Percentiles rank a stretch among this genome's conserved stretches.
These are phyloP conservation scores for Tetramorium simillimum DNA, from an alignment of 1,140 invertebrate species.

Conservation along the genomic window DNA sequence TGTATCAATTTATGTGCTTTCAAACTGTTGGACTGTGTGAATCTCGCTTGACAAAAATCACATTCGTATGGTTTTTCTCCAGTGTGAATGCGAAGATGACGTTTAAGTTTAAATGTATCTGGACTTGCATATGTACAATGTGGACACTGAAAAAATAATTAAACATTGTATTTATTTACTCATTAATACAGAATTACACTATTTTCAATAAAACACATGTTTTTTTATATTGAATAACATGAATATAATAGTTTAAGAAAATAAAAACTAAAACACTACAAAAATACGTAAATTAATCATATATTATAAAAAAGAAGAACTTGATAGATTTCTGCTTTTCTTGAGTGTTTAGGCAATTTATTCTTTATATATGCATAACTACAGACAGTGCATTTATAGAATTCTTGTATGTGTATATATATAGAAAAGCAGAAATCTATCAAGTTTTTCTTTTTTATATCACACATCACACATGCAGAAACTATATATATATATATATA, in stretches of 20 bases:
- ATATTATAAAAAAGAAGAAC: not conserved
- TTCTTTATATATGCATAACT: not conserved
- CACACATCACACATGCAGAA: too few species aligned
- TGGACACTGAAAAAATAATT: conserved; percentile 89
- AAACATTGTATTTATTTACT: not conserved
- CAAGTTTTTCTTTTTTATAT: too few species aligned
- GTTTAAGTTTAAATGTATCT: conserved; percentile 98
- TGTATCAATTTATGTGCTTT: conserved; percentile 98
- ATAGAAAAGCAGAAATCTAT: too few species aligned
- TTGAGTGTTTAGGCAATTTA: not conserved
- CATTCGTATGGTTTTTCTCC: conserved; percentile 98
- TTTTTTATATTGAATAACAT: conserved; percentile 81
- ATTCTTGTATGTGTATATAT: not conserved
- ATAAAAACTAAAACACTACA: not conserved
- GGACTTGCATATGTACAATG: conserved; percentile 99
- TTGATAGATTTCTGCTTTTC: not conserved
- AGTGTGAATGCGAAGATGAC: conserved; percentile 97
- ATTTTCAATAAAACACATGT: not conserved
- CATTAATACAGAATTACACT: not conserved
- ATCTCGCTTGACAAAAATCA: conserved; percentile 95
- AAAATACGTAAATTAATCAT: not conserved
- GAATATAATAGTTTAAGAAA: conserved; percentile 13
- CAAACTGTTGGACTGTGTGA: conserved; percentile 98
- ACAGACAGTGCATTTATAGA: not conserved
- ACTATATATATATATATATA: too few species aligned